Conservation (phyloP, 2,113 vertebrate genomes). For the Thunnus thynnus region DNA sequence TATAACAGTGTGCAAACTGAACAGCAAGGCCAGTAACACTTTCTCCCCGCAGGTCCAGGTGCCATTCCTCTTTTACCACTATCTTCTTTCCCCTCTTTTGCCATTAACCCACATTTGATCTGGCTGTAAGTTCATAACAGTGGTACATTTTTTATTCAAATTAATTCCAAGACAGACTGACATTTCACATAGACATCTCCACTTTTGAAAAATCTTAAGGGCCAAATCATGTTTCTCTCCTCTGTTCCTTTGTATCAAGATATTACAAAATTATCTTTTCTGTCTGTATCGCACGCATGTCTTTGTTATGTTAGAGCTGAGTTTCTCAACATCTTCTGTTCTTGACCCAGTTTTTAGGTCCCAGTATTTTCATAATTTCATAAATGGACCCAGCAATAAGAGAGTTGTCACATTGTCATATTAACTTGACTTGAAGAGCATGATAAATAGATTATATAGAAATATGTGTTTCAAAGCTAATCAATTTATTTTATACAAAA, state of each 20-base stretch:
- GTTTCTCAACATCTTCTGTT: conserved; percentile 34
- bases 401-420: conserved; percentile 6
- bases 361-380: conserved; percentile 4
- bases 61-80: conserved; percentile 18
- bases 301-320: conserved; percentile 17
- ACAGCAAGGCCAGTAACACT: conserved; percentile 15
- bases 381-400: not conserved
- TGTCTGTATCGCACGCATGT: conserved; percentile 35
- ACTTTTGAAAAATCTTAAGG: conserved; percentile 4
- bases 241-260: conserved; percentile 1
- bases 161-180: conserved; percentile 2
- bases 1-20: conserved; percentile 24
- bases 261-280: not conserved
- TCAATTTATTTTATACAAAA: conserved; percentile 34
- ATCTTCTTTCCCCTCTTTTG: not conserved
- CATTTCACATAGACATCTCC: not conserved
- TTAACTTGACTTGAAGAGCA: conserved; percentile 12
- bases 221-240: conserved; percentile 29
- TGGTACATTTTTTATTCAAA: conserved; percentile 2
- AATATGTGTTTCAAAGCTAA: not conserved
- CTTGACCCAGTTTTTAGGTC: not conserved
- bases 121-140: not conserved
- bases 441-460: conserved; percentile 4
- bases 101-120: conserved; percentile 8
- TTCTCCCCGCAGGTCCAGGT: conserved; percentile 11